phyloP scores from a whole-genome alignment of 2,113 vertebrate species.

The Bubo blakistoni region DNA sequence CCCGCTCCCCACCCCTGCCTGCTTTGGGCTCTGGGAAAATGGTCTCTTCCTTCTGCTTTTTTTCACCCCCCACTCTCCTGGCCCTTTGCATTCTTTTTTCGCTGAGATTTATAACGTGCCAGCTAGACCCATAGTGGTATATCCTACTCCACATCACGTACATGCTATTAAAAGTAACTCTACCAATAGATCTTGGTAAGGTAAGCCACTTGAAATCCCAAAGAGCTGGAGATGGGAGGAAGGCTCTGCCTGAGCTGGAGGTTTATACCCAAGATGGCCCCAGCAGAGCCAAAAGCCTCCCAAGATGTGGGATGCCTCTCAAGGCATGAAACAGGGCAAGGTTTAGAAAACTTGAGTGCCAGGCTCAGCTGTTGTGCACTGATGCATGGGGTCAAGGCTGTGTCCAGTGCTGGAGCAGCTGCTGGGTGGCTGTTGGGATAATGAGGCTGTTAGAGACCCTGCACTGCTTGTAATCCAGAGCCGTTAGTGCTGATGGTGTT shows the following conservation, averaged over 20 bases:
- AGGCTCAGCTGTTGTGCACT: not conserved
- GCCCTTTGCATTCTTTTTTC: not conserved
- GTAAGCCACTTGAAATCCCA: not conserved
- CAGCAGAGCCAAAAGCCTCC: not conserved
- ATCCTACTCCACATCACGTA: not conserved
- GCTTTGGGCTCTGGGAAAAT: conserved; percentile 14
- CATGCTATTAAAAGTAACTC: not conserved
- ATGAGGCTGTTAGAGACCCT: not conserved
- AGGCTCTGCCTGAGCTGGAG: not conserved
- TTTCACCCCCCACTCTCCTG: not conserved
- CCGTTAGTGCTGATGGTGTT: rapidly evolving
- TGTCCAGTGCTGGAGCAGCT: not conserved
- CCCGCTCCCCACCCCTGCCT: not conserved
- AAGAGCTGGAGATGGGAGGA: not conserved
- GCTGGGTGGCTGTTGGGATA: not conserved
- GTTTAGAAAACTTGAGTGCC: not conserved
- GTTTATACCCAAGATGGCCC: not conserved
- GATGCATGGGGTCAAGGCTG: rapidly evolving
- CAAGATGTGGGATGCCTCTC: not conserved
- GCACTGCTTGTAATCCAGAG: not conserved
- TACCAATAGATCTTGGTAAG: not conserved
- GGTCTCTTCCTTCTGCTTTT: not conserved
- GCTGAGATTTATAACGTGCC: conserved; percentile 47
- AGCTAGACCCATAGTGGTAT: not conserved
- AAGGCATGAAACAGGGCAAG: not conserved